Evolutionary conservation across 2,888 invertebrate species (phyloP).

Genomic region (Drosophila mulleri): DNA sequence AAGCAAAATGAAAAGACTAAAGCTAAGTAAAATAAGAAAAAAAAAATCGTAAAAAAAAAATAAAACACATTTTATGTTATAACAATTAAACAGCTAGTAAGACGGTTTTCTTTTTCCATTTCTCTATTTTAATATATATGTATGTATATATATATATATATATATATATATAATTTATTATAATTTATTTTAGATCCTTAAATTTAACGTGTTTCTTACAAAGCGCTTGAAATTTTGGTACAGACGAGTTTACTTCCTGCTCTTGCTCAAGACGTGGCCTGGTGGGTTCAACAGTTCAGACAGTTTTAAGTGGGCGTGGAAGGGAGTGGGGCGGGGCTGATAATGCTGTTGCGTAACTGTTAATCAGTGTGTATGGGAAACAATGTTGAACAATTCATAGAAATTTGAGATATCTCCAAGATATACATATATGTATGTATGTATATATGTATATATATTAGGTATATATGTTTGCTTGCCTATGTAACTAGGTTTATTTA

Average conservation of each 20-base stretch:
- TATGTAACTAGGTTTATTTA: conserved; percentile 26
- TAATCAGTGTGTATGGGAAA: conserved; percentile 42
- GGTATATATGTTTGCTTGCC: conserved; percentile 1
- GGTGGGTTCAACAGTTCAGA: conserved; percentile 45
- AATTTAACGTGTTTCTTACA: conserved; percentile 28
- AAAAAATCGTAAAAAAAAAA: conserved; percentile 12
- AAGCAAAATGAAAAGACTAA: not conserved
- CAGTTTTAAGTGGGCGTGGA: not conserved
- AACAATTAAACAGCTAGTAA: conserved; percentile 61
- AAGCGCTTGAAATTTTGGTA: conserved; percentile 35
- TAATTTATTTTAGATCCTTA: conserved; percentile 13
- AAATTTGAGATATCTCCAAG: conserved; percentile 12
- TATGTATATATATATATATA: not conserved
- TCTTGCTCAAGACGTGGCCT: conserved; percentile 29
- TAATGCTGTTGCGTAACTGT: conserved; percentile 23
- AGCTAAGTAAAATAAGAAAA: not conserved
- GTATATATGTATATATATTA: not conserved
- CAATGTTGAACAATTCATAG: conserved; percentile 57
- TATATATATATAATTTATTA: conserved; percentile 1
- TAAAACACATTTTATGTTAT: conserved; percentile 21
- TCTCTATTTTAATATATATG: not conserved
- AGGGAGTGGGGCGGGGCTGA: not conserved
- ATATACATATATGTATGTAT: conserved; percentile 6
- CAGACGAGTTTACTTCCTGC: conserved; percentile 17
- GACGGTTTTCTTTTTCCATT: conserved; percentile 40